Base-by-base conservation (phyloP, 2,113 vertebrate genomes). In the Hemicordylus capensis region DNA sequence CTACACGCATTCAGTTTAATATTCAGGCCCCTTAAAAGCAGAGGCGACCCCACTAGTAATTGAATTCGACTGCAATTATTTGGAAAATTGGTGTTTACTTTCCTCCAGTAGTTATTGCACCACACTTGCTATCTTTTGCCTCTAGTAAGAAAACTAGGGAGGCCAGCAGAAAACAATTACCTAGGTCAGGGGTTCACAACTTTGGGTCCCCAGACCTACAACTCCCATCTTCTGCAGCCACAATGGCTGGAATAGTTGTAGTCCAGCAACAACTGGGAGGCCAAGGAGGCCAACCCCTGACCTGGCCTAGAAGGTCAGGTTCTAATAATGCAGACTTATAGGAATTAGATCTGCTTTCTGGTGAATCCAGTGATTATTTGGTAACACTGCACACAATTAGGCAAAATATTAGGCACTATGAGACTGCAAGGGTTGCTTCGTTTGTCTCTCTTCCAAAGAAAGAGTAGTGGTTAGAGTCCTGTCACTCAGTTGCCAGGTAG, bases 21-120 rank as follows among this genome's bases (percentile, higher is more conserved):
- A 78, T 61, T 46, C 83, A 70, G 75, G 48, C 66, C 51, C 54
- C 70, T 70, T 78, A 78, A 44, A 70, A 85, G 63, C 39, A 61
- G 6, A 46, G 69, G 64, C 75, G 66, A 39, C 82, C 54, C 17
- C 7, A 46, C 82, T n/a, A 72, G 83, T 85, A 85, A 85, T 85
- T 85, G 83, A 78, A 85, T 78, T 85, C 83, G 59, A 42, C 54
- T 44, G 83, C 83, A 85, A 42, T 85, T 74, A 69, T 69, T 85
- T 58, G 75, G 83, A 78, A 78, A 85, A 85, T 78, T 14, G 34
- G 51, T 78, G 67, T 78, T 78, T 76, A 69, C 58, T 78, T 85
- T 78, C 61, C 39, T 70, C 31, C 64, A 20, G 28, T 79, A 79
- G 31, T 34, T 70, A 70, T 46, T 85, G 67, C 6, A 59, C 20